Conservation (phyloP, 2,888 invertebrate genomes). For the Agrotis exclamationis region DNA sequence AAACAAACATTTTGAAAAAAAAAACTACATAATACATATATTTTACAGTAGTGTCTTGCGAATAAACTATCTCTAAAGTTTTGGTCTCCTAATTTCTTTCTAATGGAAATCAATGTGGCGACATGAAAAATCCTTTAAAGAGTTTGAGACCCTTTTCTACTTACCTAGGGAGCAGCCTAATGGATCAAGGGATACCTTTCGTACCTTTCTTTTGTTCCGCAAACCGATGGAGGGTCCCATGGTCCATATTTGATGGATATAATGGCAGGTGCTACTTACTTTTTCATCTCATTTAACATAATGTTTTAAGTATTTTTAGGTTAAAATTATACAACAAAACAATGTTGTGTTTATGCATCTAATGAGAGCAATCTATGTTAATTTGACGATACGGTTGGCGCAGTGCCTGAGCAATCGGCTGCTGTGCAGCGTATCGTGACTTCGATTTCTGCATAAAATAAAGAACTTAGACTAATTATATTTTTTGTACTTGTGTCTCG, state of each 20-base stretch:
- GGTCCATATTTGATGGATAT: slow-evolving; percentile 23
- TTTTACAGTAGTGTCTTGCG: background rate
- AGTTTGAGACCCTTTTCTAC: slow-evolving; percentile 33
- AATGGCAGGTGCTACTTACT: slow-evolving; percentile 2
- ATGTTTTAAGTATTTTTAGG: background rate
- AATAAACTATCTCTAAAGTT: background rate
- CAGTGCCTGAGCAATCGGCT: too few species aligned
- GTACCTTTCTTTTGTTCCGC: slow-evolving; percentile 37
- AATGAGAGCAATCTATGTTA: background rate
- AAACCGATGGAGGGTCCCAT: slow-evolving; percentile 38
- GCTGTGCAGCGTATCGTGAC: too few species aligned
- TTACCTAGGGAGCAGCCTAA: slow-evolving; percentile 38
- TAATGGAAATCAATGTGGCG: slow-evolving; percentile 24
- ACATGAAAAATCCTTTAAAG: slow-evolving; percentile 31
- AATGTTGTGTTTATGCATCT: background rate
- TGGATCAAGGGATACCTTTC: slow-evolving; percentile 41
- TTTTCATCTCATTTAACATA: background rate
- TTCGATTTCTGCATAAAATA: too few species aligned
- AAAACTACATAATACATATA: too few species aligned
- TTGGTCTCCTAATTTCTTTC: background rate
- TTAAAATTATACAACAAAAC: background rate
- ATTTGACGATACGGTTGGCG: background rate
- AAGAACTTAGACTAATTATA: too few species aligned
- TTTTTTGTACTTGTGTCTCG: too few species aligned
- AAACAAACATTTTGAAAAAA: too few species aligned